phyloP scores from a whole-genome alignment of 1,140 invertebrate species.

The Zeugodacus cucurbitae region DNA sequence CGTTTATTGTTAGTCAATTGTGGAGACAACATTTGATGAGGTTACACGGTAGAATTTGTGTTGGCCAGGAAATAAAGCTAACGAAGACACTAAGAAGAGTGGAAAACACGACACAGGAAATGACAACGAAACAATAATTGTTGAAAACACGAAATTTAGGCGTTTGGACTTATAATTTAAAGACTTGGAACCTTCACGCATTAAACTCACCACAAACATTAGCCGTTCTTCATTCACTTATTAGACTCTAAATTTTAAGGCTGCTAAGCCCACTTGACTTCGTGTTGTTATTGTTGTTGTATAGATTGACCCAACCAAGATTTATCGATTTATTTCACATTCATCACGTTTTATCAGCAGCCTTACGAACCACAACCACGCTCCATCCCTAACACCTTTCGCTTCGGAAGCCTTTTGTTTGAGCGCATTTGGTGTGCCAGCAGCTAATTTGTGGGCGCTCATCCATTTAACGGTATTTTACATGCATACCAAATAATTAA shows the following conservation, averaged over 20 bases:
- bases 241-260: too few species aligned
- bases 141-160: too few species aligned
- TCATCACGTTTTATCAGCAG: constrained; percentile 23
- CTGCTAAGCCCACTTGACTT: neutral
- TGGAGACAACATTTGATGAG: neutral
- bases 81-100: too few species aligned
- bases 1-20: constrained; percentile 55
- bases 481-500: constrained; percentile 35
- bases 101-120: too few species aligned
- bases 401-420: neutral
- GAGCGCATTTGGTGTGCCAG: neutral
- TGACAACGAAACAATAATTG: too few species aligned
- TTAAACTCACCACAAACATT: too few species aligned
- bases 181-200: too few species aligned
- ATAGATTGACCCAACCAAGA: neutral
- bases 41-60: neutral
- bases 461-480: constrained; percentile 31
- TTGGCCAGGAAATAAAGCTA: neutral
- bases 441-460: constrained; percentile 36
- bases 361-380: neutral
- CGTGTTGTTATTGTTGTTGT: too few species aligned
- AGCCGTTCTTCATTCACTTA: too few species aligned
- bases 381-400: neutral
- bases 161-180: too few species aligned
- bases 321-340: neutral